phyloP scores from a whole-genome alignment of 2,113 vertebrate species.

The Meleagris gallopavo region DNA sequence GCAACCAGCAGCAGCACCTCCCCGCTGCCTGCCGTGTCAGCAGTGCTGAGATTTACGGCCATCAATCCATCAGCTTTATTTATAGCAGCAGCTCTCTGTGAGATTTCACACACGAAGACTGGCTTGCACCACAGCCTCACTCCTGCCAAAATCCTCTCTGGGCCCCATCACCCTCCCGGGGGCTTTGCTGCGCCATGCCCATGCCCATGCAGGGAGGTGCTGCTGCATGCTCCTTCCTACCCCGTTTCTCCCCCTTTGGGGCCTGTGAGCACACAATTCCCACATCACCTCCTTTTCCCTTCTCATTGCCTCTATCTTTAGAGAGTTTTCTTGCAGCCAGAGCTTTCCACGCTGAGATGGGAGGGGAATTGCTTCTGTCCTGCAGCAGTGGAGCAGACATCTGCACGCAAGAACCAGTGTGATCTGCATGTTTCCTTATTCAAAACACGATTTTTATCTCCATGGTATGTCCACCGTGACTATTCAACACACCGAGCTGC shows the following conservation, averaged over 20 bases:
- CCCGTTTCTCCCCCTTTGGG: neutral
- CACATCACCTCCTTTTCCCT: neutral
- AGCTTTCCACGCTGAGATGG: neutral
- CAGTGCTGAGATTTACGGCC: conserved; percentile 47
- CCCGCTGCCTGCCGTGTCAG: conserved; percentile 21
- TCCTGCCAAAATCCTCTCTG: neutral
- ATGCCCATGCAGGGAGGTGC: neutral
- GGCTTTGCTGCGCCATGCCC: neutral
- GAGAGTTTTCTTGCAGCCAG: neutral
- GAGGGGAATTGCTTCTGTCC: neutral
- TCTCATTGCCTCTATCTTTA: neutral
- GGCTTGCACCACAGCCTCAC: neutral
- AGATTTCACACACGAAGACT: neutral
- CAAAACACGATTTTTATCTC: neutral
- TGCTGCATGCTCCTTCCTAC: neutral
- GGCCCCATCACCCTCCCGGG: neutral
- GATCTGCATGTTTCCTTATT: neutral
- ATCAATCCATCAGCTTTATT: conserved; percentile 25
- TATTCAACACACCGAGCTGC: neutral
- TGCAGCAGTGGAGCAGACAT: neutral
- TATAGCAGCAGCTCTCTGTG: neutral
- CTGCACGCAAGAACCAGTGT: neutral
- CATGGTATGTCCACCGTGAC: neutral
- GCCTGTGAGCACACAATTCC: neutral
- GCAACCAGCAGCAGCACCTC: conserved; percentile 45